Evolutionary conservation across 2,888 invertebrate species (phyloP), one percentile per base, ranked within the genome.

Genomic region (Calliphora vomitoria): DNA sequence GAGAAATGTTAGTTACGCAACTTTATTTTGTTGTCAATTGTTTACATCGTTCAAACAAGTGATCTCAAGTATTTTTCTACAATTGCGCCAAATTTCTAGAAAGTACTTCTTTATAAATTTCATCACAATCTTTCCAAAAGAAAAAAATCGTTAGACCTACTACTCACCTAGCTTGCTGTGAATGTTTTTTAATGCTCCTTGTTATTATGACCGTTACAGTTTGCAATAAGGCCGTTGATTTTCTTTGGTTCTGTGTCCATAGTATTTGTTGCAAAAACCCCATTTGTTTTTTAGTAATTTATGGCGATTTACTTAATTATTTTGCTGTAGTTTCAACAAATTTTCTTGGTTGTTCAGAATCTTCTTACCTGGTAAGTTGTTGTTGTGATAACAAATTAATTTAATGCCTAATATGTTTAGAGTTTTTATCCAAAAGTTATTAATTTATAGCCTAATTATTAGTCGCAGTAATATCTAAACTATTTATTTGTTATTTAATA

Each of bases 1-100:
- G n/a, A 50, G 35, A 66, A 75, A 60, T 58, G n/a, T 53, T 55
- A 58, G 88, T 92, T 92, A 92, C 90, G 91, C 90, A 92, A 92
- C 89, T 71, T 69, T 87, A 86, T 89, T 79, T 75, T 84, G 47
- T 85, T 85, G 64, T 71, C 47, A 86, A 76, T 82, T 81, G 76
- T 78, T 83, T 68, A 82, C 38, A 74, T 58, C 3, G 20, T 58
- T 68, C 11, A 81, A 71, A 64, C 47, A 71, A 75, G 47, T 64
- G 11, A 31, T n/a, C 25, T 44, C 18, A 44, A 15, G 38, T 60
- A 6, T 25, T 38, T 47, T 84, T 53, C 25, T 31, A 25, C 11
- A 50, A 47, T 38, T 71, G 76, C 81, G 84, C 83, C 66, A 71
- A 71, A 60, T 58, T 82, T 84, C 68, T 87, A 82, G 76, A 75